Percentiles rank a stretch among this genome's conserved stretches.
Evolutionary conservation across 2,797 vertebrate genomes (phyloP).

Genomic region (Morus bassanus): DNA sequence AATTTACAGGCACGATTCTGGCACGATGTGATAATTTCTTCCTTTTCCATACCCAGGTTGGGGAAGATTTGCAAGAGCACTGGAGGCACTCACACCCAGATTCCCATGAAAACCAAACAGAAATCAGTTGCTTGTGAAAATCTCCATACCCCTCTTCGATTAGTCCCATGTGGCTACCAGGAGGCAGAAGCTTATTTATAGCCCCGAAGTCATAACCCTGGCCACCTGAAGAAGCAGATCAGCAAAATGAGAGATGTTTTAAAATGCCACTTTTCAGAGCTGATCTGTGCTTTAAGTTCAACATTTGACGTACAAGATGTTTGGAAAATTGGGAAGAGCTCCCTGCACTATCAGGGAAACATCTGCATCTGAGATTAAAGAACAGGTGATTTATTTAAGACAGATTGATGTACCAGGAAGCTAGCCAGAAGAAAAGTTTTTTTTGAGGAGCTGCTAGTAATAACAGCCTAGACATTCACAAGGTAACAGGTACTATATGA

Average conservation of each 20-base stretch:
- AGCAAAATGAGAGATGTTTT: neutral
- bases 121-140: neutral
- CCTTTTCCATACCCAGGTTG: neutral
- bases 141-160: neutral
- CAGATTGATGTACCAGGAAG: slow-evolving; percentile 18
- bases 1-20: neutral
- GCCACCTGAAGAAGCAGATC: neutral
- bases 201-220: neutral
- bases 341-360: slow-evolving; percentile 25
- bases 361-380: slow-evolving; percentile 50
- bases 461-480: slow-evolving; percentile 17
- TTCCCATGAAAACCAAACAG: neutral
- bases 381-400: slow-evolving; percentile 49
- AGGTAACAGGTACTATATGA: slow-evolving; percentile 6
- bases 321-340: slow-evolving; percentile 20
- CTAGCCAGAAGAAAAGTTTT: neutral
- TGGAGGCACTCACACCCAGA: neutral
- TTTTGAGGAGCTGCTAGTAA: slow-evolving; percentile 9
- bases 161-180: slow-evolving; percentile 6
- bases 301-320: slow-evolving; percentile 23
- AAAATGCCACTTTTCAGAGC: neutral
- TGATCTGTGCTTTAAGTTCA: neutral
- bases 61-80: neutral
- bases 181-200: slow-evolving; percentile 23
- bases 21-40: neutral